Evolutionary conservation across 2,797 vertebrate species (phyloP), one percentile per base, ranked within the genome.

Genomic region (Eupleurogrammus muticus): DNA sequence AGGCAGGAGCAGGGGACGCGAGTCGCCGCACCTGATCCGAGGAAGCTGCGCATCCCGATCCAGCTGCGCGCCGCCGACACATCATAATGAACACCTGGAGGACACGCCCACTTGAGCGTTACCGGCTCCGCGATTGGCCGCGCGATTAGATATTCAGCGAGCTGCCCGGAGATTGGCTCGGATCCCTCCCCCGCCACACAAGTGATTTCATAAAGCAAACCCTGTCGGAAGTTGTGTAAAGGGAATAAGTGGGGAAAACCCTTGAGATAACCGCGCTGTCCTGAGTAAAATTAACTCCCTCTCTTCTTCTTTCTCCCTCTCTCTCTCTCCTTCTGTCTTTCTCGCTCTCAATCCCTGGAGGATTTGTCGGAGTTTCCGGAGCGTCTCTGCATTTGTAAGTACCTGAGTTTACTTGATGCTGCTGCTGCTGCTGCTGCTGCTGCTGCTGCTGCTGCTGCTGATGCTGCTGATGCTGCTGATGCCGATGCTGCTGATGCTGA

Each of bases 131-230:
- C 17, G 14, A 94, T 92, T 95, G 90, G 94, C 49, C 57, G 44
- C 0, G 5, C 9, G 44, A 34, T 87, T 84, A 83, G 87, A 91
- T 87, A 92, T 90, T 89, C 81, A 71, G 5, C 21, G 9, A 66
- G 44, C 60, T 42, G 58, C 11, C 19, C 65, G 55, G 19, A 47
- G 72, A 94, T 94, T 94, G 93, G 94, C 66, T 82, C 61, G 66
- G 71, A 81, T 58, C 23, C 34, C 75, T 47, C n/a, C n/a, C n/a
- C n/a, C n/a, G n/a, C n/a, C n/a, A n/a, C 82, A 87, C 79, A 68
- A 81, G 72, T 58, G 85, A 90, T 93, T 92, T 92, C 91, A 93
- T 93, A 93, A 94, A 93, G 92, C 89, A 91, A 90, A 85, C 90
- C 79, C 89, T 91, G n/a, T 87, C 81, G 70, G 84, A 94, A 94